Percentiles rank a stretch among this genome's conserved stretches.
Conservation (phyloP, 2,888 invertebrate genomes). For the Phengaris alcon region DNA sequence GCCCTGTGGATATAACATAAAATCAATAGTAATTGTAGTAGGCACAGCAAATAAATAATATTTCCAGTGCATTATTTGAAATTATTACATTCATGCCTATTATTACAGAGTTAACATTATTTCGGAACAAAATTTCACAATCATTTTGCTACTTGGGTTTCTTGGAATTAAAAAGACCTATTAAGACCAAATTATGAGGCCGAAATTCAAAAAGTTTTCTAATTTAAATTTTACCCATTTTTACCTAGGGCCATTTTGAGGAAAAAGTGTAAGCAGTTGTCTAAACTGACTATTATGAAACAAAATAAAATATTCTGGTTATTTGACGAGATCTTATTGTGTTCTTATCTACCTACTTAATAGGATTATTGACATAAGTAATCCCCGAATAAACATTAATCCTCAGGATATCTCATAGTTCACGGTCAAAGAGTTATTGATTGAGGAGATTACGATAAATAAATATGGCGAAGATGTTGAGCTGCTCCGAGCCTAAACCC, state of each 20-base stretch:
- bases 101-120: not conserved
- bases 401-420: not conserved
- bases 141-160: not conserved
- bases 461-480: conserved; percentile 5
- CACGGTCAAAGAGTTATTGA: conserved; percentile 20
- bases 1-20: not conserved
- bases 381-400: not conserved
- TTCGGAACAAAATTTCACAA: not conserved
- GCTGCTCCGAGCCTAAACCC: conserved; percentile 15
- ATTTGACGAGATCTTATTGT: not conserved
- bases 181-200: not conserved
- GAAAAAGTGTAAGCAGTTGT: not conserved
- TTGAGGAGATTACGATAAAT: not conserved
- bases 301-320: not conserved
- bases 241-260: not conserved
- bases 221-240: not conserved
- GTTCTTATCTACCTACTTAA: not conserved
- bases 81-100: not conserved
- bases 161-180: not conserved
- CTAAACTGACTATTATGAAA: no score
- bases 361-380: conserved; percentile 3
- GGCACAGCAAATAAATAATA: conserved; percentile 4
- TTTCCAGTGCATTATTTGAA: not conserved
- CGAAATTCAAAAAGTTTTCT: not conserved
- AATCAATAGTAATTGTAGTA: not conserved